These are phyloP conservation scores for Anadara kagoshimensis DNA, from an alignment of 1,140 invertebrate species.

Conservation along the genomic window DNA sequence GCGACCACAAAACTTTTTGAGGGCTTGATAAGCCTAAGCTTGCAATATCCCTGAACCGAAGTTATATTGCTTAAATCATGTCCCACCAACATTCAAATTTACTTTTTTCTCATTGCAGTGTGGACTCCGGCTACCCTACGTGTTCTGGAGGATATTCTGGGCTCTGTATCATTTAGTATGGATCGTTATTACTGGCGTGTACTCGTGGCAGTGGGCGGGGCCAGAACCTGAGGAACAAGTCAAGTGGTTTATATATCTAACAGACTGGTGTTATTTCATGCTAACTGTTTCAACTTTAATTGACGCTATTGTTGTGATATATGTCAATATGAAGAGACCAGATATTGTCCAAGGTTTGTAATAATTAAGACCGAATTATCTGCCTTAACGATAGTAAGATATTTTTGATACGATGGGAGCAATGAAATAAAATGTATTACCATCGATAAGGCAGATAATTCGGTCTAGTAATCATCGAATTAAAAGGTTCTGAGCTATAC, in stretches of 20 bases:
- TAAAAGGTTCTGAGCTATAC: too few species aligned
- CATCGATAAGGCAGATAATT: too few species aligned
- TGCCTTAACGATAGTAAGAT: too few species aligned
- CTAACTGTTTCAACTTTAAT: slow-evolving; percentile 50
- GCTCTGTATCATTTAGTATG: slow-evolving; percentile 54
- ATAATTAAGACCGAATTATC: too few species aligned
- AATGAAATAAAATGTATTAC: too few species aligned
- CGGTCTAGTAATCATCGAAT: too few species aligned
- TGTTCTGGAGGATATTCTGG: slow-evolving; percentile 55
- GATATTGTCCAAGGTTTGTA: slow-evolving; percentile 51
- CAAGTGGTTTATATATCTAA: slow-evolving; percentile 65
- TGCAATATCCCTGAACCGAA: too few species aligned
- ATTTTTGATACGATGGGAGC: too few species aligned
- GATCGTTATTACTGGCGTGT: slow-evolving; percentile 53
- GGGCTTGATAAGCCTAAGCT: too few species aligned
- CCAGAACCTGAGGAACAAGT: slow-evolving; percentile 38
- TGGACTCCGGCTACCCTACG: slow-evolving; percentile 37
- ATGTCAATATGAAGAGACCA: slow-evolving; percentile 32
- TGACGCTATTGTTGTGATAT: slow-evolving; percentile 41
- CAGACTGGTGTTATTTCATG: slow-evolving; percentile 59
- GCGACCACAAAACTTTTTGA: too few species aligned
- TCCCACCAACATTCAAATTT: too few species aligned
- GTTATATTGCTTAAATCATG: too few species aligned
- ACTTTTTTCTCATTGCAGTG: slow-evolving; percentile 36
- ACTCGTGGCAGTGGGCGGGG: slow-evolving; percentile 45